Conservation (phyloP, 1,140 invertebrate species). For the Drosophila ogumai region DNA sequence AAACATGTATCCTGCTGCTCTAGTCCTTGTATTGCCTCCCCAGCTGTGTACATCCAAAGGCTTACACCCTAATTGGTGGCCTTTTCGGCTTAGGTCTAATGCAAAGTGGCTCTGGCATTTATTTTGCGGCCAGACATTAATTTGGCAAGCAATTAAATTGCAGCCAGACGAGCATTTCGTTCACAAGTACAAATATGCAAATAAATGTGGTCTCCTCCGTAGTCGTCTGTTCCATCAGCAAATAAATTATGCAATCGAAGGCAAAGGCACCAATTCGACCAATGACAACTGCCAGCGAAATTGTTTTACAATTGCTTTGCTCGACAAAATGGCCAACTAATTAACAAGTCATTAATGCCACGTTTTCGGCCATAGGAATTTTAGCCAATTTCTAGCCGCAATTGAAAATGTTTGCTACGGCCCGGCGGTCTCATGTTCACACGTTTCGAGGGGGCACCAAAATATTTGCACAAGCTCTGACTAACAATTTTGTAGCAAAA, state of each 20-base stretch:
- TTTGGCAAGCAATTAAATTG: slow-evolving; percentile 71
- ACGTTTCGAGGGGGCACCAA: slow-evolving; percentile 23
- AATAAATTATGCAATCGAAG: slow-evolving; percentile 45
- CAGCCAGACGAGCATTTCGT: slow-evolving; percentile 1
- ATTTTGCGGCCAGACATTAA: slow-evolving; percentile 55
- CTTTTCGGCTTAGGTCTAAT: slow-evolving; percentile 38
- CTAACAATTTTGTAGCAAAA: slow-evolving; percentile 6
- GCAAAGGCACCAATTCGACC: slow-evolving; percentile 15
- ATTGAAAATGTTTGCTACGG: slow-evolving; percentile 15
- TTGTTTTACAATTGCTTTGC: slow-evolving; percentile 56
- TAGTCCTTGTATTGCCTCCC: no score
- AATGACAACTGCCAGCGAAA: slow-evolving; percentile 36
- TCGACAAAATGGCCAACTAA: slow-evolving; percentile 56
- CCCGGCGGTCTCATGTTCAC: slow-evolving; percentile 24
- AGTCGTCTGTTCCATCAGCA: slow-evolving; percentile 13
- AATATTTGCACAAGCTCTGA: slow-evolving; percentile 38
- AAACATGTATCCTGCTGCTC: background rate
- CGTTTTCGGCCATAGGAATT: slow-evolving; percentile 11
- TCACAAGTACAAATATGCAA: slow-evolving; percentile 44
- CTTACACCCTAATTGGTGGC: slow-evolving; percentile 51
- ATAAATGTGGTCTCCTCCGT: slow-evolving; percentile 29
- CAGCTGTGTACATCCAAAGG: slow-evolving; percentile 9
- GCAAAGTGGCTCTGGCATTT: slow-evolving; percentile 36
- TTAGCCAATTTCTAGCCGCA: slow-evolving; percentile 28
- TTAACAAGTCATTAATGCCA: slow-evolving; percentile 52